phyloP scores from a whole-genome alignment of 2,888 invertebrate species.

The Dryococelus australis region DNA sequence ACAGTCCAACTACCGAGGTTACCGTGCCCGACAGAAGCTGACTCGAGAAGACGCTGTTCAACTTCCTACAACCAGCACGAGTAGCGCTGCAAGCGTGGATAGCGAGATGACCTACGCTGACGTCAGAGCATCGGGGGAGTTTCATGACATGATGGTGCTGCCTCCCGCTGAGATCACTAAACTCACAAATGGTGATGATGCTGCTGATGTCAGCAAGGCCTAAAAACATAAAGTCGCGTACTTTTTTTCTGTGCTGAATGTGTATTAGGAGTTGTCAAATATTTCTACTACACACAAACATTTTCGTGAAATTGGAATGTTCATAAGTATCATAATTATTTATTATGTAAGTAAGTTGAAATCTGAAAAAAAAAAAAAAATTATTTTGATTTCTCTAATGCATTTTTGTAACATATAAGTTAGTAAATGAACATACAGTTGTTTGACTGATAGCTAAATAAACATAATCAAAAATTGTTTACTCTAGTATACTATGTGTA shows the following conservation, averaged over 20 bases:
- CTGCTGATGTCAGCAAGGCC: neutral
- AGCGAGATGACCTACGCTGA: slow-evolving; percentile 28
- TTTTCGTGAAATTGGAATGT: too few species aligned
- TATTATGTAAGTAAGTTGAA: neutral
- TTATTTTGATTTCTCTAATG: neutral
- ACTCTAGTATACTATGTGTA: neutral
- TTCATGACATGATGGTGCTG: slow-evolving; percentile 57
- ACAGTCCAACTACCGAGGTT: slow-evolving; percentile 50
- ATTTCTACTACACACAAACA: neutral
- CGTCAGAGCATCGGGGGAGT: slow-evolving; percentile 57
- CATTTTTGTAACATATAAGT: neutral
- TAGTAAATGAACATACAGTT: neutral
- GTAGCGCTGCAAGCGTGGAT: slow-evolving; percentile 34
- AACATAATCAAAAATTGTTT: neutral
- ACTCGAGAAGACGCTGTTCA: slow-evolving; percentile 53
- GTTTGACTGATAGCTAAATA: too few species aligned
- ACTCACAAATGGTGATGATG: slow-evolving; percentile 17
- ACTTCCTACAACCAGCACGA: slow-evolving; percentile 47
- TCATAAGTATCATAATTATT: too few species aligned
- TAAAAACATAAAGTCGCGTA: neutral
- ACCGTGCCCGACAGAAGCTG: slow-evolving; percentile 51
- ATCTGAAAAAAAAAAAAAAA: neutral
- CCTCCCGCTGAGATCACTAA: slow-evolving; percentile 45
- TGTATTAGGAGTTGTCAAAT: too few species aligned
- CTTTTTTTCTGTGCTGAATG: too few species aligned